Evolutionary conservation across 2,113 vertebrate species (phyloP).

Genomic region (Chinchilla lanigera): DNA sequence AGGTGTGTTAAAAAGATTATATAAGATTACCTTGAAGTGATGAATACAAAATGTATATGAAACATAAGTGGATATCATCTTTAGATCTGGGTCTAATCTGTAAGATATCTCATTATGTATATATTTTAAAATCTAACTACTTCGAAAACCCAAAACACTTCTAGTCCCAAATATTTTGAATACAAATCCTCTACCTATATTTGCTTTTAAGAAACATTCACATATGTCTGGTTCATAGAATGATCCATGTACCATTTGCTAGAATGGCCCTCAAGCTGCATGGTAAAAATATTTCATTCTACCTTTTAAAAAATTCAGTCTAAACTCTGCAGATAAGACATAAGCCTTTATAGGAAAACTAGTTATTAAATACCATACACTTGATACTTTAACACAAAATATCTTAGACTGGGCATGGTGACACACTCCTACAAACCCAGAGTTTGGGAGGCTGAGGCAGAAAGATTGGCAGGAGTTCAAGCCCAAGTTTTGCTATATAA

Average conservation of each 20-base stretch:
- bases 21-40: neutral
- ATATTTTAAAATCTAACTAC: neutral
- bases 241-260: neutral
- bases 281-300: neutral
- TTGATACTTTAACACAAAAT: neutral
- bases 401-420: neutral
- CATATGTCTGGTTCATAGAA: conserved; percentile 18
- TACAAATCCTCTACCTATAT: neutral
- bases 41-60: neutral
- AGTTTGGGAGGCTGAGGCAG: neutral
- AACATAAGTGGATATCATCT: neutral
- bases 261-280: neutral
- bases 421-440: neutral
- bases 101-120: neutral
- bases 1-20: neutral
- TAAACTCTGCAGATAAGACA: neutral
- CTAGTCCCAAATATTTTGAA: neutral
- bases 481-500: neutral
- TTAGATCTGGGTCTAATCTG: neutral
- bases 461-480: neutral
- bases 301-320: neutral
- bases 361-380: neutral
- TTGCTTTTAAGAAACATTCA: conserved; percentile 9
- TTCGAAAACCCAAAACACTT: neutral
- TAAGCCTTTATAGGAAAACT: neutral